Evolutionary conservation across 2,113 vertebrate genomes (phyloP), one percentile per base, ranked within the genome.

Genomic region (Limnothrissa miodon): DNA sequence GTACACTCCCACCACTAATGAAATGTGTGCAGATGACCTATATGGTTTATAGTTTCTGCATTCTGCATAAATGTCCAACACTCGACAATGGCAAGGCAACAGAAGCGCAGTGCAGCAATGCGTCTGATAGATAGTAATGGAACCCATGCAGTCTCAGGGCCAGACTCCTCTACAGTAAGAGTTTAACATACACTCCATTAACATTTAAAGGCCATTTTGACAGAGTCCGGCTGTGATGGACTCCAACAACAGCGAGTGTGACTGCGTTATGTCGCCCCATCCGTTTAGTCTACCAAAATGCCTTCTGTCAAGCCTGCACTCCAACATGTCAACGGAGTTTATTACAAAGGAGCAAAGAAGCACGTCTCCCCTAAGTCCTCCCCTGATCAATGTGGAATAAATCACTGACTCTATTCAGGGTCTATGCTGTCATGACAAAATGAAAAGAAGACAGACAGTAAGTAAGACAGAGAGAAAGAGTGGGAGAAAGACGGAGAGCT

Each of bases 271-370:
- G 29, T 74, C 29, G 29, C 11, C 33, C 29, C 1, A n/a, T 39
- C 66, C 3, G 66, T 74, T 74, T 74, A 74, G 66, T 74, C 66
- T 74, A 36, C 25, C 13, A 11, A 74, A 33, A 74, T 36, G 66
- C 29, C 29, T 74, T 15, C 66, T 36, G 66, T 74, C 66, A 74
- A 36, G 66, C 1, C 66, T 74, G 17, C 66, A 74, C 66, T 74
- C 66, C 66, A 36, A 74, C 25, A 36, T 74, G 29, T 74, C 66
- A 74, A 15, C 15, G 66, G 66, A 74, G 66, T 74, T 74, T 74
- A 74, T 74, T 33, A 74, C 66, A 36, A 15, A 74, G 66, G 66
- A 74, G 66, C 33, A 74, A 39, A 15, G 66, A 74, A 36, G 66
- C 66, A 1, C 66, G 5, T 6, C 59, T 66, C 59, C 10, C 23